Evolutionary conservation across 2,888 invertebrate species (phyloP).

Genomic region (Onthophagus sagittarius): DNA sequence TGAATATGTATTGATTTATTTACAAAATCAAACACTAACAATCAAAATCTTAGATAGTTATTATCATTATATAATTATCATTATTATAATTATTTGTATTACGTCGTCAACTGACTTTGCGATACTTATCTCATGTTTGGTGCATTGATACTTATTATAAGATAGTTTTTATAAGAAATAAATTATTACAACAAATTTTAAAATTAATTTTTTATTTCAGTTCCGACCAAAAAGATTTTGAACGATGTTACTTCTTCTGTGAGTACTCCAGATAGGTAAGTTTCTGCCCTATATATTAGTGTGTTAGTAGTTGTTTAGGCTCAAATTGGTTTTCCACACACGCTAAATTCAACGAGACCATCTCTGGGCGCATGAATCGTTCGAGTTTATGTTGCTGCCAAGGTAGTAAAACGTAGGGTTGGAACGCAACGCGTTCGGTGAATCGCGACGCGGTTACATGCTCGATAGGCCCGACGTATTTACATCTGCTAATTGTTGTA

Average conservation of each 20-base stretch:
- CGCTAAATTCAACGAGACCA: not conserved
- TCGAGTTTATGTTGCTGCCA: slow-evolving; percentile 28
- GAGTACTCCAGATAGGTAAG: slow-evolving; percentile 34
- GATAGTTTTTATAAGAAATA: no score
- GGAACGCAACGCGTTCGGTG: slow-evolving; percentile 34
- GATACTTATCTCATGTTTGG: no score
- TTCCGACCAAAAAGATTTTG: slow-evolving; percentile 32
- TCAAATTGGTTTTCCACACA: not conserved
- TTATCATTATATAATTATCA: no score
- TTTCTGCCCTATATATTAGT: not conserved
- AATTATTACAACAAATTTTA: no score
- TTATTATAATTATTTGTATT: no score
- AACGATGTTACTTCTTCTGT: slow-evolving; percentile 17
- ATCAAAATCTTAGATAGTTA: no score
- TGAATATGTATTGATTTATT: no score
- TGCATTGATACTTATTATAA: no score
- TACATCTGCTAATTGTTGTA: slow-evolving; percentile 29
- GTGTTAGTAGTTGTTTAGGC: no score
- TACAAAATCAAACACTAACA: no score
- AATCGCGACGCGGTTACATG: slow-evolving; percentile 34
- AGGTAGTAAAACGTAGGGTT: slow-evolving; percentile 34
- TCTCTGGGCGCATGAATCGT: not conserved
- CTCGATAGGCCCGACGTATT: slow-evolving; percentile 29
- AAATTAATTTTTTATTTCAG: slow-evolving; percentile 31
- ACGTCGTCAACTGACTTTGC: no score